Evolutionary conservation across 2,888 invertebrate species (phyloP).

Genomic region (Reticulitermes lucifugus): DNA sequence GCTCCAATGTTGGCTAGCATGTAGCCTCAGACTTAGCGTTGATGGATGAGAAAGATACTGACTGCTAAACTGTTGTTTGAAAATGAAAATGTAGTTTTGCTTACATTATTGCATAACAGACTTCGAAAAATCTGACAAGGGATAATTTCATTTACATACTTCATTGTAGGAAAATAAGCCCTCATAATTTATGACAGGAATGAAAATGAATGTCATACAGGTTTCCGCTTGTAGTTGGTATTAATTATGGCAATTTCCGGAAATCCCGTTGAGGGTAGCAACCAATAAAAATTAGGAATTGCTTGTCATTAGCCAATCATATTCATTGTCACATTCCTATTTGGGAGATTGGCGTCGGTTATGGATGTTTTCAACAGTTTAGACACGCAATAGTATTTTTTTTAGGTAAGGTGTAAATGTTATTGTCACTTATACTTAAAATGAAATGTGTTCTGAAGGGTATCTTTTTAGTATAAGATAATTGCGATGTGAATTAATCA

Average conservation of each 20-base stretch:
- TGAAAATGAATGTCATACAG: not conserved
- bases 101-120: too few species aligned
- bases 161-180: too few species aligned
- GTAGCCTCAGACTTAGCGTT: too few species aligned
- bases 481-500: not conserved
- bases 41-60: too few species aligned
- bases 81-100: too few species aligned
- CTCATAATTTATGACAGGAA: too few species aligned
- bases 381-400: not conserved
- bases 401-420: not conserved
- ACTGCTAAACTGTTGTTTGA: too few species aligned
- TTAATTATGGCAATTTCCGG: constrained; percentile 19
- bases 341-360: constrained; percentile 47
- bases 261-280: not conserved
- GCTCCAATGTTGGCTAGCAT: too few species aligned
- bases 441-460: not conserved
- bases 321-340: constrained; percentile 2
- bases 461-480: not conserved
- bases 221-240: not conserved
- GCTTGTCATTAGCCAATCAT: constrained; percentile 33
- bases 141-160: too few species aligned
- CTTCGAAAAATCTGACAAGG: too few species aligned
- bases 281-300: constrained; percentile 34
- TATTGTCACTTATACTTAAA: not conserved
- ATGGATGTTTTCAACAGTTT: constrained; percentile 9